Conservation (phyloP, 53 echinoderm and acorn worm genomes). For the Arbacia lixula region DNA sequence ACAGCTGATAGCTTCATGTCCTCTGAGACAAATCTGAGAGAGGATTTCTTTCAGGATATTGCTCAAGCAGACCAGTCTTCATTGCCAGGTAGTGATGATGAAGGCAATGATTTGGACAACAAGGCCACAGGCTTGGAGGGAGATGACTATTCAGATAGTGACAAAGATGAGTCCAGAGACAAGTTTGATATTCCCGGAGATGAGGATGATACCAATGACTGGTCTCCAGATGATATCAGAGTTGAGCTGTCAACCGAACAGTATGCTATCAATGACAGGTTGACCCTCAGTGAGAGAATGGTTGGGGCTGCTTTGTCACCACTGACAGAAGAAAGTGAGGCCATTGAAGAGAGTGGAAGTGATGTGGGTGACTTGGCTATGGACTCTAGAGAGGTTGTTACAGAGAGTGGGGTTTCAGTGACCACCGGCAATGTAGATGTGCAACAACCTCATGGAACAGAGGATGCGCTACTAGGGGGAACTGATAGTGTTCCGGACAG, state of each 20-base stretch:
- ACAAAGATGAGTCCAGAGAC: neutral
- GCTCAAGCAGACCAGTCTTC: conserved; percentile 9
- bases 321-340: conserved; percentile 9
- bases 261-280: conserved; percentile 29
- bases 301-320: conserved; percentile 23
- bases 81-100: conserved; percentile 26
- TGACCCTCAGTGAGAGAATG: neutral
- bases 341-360: neutral
- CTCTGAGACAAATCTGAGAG: conserved; percentile 12
- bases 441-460: too few relatives aligned
- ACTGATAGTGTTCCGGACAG: neutral
- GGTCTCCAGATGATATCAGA: conserved; percentile 49
- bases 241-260: conserved; percentile 48
- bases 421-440: neutral
- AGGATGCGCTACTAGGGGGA: neutral
- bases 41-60: conserved; percentile 34
- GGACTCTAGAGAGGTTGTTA: too few relatives aligned
- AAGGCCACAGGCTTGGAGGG: neutral
- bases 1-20: conserved; percentile 5
- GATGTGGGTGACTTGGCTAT: too few relatives aligned
- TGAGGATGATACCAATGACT: conserved; percentile 14
- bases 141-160: conserved; percentile 28
- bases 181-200: conserved; percentile 10
- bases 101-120: neutral
- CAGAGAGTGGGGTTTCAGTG: neutral